Percentiles rank a stretch among this genome's conserved stretches.
Evolutionary conservation across 2,113 vertebrate genomes (phyloP).

Genomic region (Cephalopholis sonnerati): DNA sequence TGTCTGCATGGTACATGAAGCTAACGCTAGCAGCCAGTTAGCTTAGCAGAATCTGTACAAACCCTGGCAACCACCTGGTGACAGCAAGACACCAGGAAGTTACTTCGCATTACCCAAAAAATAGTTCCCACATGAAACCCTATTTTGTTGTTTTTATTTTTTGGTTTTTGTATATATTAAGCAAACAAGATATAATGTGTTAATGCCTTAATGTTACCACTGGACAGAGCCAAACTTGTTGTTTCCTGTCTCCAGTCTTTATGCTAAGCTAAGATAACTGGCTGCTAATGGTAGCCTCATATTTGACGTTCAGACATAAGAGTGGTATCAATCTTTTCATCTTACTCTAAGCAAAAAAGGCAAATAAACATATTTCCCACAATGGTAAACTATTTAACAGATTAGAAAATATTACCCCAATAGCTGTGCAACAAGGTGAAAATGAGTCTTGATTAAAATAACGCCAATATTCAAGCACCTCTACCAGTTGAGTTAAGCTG

Average conservation of each 20-base stretch:
- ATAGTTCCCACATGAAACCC: too few species aligned
- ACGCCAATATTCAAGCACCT: background rate
- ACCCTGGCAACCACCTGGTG: background rate
- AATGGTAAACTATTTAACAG: background rate
- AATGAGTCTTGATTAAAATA: background rate
- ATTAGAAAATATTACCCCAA: background rate
- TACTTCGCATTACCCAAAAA: too few species aligned
- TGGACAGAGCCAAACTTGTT: background rate
- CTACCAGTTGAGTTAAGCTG: conserved; percentile 5
- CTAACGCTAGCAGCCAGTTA: background rate
- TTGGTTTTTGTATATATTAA: too few species aligned
- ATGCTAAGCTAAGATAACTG: background rate
- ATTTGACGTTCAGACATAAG: background rate
- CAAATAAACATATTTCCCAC: background rate
- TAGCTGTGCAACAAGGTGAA: background rate
- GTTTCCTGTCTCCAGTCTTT: background rate
- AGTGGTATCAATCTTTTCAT: background rate
- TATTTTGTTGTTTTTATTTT: too few species aligned
- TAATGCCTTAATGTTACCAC: too few species aligned
- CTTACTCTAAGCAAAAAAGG: background rate
- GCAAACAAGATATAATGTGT: too few species aligned
- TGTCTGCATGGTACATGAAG: background rate
- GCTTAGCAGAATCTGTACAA: background rate
- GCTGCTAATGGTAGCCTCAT: background rate
- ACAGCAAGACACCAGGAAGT: too few species aligned